Evolutionary conservation across 2,113 vertebrate species (phyloP), one percentile per base, ranked within the genome.

Genomic region (Triplophysa tibetana): DNA sequence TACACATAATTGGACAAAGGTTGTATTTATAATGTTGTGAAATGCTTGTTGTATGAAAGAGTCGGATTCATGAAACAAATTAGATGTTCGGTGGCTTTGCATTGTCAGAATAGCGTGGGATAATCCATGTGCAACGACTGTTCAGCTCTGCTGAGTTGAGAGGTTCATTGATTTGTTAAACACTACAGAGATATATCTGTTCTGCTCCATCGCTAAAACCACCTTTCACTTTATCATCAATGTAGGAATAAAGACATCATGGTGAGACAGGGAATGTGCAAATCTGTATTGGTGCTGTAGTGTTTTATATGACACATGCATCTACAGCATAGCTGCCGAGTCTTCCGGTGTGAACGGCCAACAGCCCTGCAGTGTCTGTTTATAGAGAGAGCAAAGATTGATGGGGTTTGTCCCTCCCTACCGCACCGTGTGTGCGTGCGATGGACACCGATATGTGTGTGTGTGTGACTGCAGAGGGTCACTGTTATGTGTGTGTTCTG

Each of bases 391-490:
- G 24, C 41, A 17, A 8, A 79, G 70, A 83, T 79, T 65, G 69
- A 83, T 79, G 81, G 8, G 10, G 63, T 83, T 11, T 70, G 6
- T 50, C 52, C n/a, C 61, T 61, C 38, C 41, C 75, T 65, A 75
- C 79, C 68, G 79, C 79, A 81, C 1, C 29, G 13, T 48, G 50
- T 33, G 17, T 75, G n/a, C 17, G 63, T 50, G 43, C 24, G 33
- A 33, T 4, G 33, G 33, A 6, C 33, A 33, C 33, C 6, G 33
- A 29, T 11, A 17, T 7, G 54, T 54, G 38, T 78, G 17, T 73
- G 38, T 70, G 60, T 64, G 66, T 58, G 73, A 29, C 26, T 29
- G 26, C 26, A 29, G 5, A 38, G 33, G 33, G 33, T 38, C 33
- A 38, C 33, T 38, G 33, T 7, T 38, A 38, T 50, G 24, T 52